A percentile compares a stretch with the other conserved stretches of the same genome.
Conservation (phyloP, 1,140 invertebrate genomes). For the Scaptomyza hsui region DNA sequence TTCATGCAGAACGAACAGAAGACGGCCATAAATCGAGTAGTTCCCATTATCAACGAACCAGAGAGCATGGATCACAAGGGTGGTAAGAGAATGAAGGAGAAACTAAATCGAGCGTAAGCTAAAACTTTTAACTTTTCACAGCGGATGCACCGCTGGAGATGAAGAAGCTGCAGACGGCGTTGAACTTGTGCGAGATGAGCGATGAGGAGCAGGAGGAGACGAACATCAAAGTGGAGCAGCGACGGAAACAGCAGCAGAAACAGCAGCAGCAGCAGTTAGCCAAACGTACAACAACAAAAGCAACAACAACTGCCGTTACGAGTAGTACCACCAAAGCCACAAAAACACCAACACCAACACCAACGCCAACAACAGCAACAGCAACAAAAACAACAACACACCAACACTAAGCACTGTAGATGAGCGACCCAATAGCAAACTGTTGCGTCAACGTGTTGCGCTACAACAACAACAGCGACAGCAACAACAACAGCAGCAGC, state of each 20-base stretch:
- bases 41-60: slow-evolving; percentile 82
- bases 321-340: slow-evolving; percentile 77
- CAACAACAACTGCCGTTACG: slow-evolving; percentile 75
- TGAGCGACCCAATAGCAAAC: slow-evolving; percentile 64
- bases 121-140: neutral
- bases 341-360: slow-evolving; percentile 34
- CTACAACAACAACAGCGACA: slow-evolving; percentile 49
- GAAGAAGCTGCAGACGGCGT: slow-evolving; percentile 75
- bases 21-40: slow-evolving; percentile 71
- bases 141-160: slow-evolving; percentile 74
- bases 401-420: slow-evolving; percentile 56
- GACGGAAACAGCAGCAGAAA: slow-evolving; percentile 11
- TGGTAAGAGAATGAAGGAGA: slow-evolving; percentile 20
- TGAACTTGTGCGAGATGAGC: slow-evolving; percentile 76
- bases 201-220: slow-evolving; percentile 61
- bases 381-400: slow-evolving; percentile 33
- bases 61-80: slow-evolving; percentile 55
- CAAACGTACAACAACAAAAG: slow-evolving; percentile 51
- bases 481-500: slow-evolving; percentile 27
- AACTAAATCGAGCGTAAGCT: neutral
- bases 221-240: slow-evolving; percentile 13
- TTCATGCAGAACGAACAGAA: slow-evolving; percentile 84
- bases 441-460: slow-evolving; percentile 71
- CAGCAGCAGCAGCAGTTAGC: slow-evolving; percentile 44
- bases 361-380: slow-evolving; percentile 35